Percentiles rank a stretch among this genome's conserved stretches.
Conservation (phyloP, 2,888 invertebrate genomes). For the Sphaeridia pumilis region DNA sequence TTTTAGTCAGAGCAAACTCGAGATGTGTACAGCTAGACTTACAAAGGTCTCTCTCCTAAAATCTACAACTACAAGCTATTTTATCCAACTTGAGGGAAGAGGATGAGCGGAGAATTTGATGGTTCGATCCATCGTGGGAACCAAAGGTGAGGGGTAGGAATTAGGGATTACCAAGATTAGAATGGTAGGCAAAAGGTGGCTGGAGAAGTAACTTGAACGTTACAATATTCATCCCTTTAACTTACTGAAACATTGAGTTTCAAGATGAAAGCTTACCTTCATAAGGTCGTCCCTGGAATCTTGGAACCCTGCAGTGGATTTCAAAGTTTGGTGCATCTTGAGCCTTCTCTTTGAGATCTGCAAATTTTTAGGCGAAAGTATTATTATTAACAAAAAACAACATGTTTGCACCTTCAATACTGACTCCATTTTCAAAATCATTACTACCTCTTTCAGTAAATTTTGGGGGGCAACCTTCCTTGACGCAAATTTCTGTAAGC, state of each 20-base stretch:
- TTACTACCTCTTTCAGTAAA: slow-evolving; percentile 11
- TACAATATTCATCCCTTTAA: not conserved
- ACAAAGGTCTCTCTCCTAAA: too few relatives aligned
- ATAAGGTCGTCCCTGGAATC: not conserved
- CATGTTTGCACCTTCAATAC: not conserved
- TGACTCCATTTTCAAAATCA: not conserved
- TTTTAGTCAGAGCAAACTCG: too few relatives aligned
- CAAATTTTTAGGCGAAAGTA: not conserved
- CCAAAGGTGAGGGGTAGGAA: too few relatives aligned
- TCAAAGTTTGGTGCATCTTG: slow-evolving; percentile 5
- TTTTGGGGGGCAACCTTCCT: slow-evolving; percentile 11
- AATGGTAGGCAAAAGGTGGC: not conserved
- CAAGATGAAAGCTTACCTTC: not conserved
- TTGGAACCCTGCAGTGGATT: slow-evolving; percentile 1
- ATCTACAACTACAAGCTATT: too few relatives aligned
- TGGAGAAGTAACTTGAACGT: not conserved
- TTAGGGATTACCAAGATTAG: not conserved
- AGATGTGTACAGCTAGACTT: too few relatives aligned
- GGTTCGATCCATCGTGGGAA: too few relatives aligned
- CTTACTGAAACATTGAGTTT: too few relatives aligned
- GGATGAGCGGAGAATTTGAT: too few relatives aligned
- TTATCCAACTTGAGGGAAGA: too few relatives aligned
- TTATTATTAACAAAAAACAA: not conserved
- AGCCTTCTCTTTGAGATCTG: not conserved
- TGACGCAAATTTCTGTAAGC: slow-evolving; percentile 23